Evolutionary conservation across 2,888 invertebrate genomes (phyloP), one percentile per base, ranked within the genome.

Genomic region (Cylloceria caligata): DNA sequence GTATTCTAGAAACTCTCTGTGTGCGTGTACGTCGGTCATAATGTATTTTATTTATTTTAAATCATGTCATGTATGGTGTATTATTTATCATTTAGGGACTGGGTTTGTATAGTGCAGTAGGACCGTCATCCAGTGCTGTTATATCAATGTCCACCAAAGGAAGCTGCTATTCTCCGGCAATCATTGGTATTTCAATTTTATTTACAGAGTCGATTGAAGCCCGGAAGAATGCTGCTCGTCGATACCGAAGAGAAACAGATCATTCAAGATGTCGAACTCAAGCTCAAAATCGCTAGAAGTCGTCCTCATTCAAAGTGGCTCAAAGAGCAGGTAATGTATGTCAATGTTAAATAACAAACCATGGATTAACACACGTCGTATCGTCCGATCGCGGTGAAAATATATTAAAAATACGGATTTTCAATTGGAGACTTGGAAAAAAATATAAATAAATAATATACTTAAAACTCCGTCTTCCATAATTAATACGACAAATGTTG

Each of bases 221-320:
- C 99, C 0, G 99, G 99, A 3, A 96, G 99, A 86, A 99, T 99
- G 99, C 94, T 99, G 92, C 94, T 99, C 87, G 99, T 99, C 68
- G 99, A 99, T 93, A 99, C 99, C 0, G 94, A 96, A 87, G 97
- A 97, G 89, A 96, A 97, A 92, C 95, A 95, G 84, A 96, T 99
- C 86, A 98, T 98, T 86, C 96, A 97, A 89, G 99, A 99, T 91
- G 96, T 99, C 73, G 98, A 98, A 89, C 94, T 99, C 72, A 99
- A 99, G 93, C 92, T 96, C 88, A 92, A 96, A 62, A 98, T 99
- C 85, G 97, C 99, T 3, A 94, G 95, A 87, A 96, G 97, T 85
- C 95, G 99, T 73, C 99, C 99, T 3, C 98, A 99, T 91, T 96
- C 96, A 3, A 94, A 96, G 81, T 99, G 99, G 99, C 95, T 99